Percentiles rank a stretch among this genome's conserved stretches.
Conservation (phyloP, 2,113 vertebrate genomes). For the Gadus macrocephalus region DNA sequence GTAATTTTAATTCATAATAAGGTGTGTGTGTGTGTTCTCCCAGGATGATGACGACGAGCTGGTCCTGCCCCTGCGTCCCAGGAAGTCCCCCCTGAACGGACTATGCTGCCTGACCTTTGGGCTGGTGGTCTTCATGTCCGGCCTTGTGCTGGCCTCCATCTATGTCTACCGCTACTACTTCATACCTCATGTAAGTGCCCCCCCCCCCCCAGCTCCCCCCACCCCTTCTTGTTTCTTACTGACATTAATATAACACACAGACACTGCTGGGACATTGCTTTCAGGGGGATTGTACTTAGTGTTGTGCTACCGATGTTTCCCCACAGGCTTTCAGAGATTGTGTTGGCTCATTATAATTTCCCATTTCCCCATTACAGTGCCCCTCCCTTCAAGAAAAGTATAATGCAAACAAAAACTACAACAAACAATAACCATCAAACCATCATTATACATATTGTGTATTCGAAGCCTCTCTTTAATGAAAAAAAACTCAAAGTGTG, state of each 20-base stretch:
- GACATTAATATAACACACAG: background rate
- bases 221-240: background rate
- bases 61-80: constrained; percentile 57
- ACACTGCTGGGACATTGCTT: background rate
- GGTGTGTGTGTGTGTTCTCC: constrained; percentile 10
- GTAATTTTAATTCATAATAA: background rate
- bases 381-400: too few relatives aligned
- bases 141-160: constrained; percentile 85
- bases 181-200: constrained; percentile 78
- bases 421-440: too few relatives aligned
- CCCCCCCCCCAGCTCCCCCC: background rate
- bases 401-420: too few relatives aligned
- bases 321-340: too few relatives aligned
- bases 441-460: too few relatives aligned
- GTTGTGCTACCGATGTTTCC: too few relatives aligned
- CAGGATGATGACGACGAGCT: constrained; percentile 73
- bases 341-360: too few relatives aligned
- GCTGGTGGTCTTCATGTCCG: constrained; percentile 83
- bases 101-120: constrained; percentile 88
- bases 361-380: too few relatives aligned
- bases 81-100: constrained; percentile 74
- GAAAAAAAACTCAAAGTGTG: background rate
- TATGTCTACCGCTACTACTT: constrained; percentile 94
- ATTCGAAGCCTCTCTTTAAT: too few relatives aligned
- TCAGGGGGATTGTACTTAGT: too few relatives aligned